Evolutionary conservation across 2,113 vertebrate species (phyloP).

Genomic region (Sitta europaea): DNA sequence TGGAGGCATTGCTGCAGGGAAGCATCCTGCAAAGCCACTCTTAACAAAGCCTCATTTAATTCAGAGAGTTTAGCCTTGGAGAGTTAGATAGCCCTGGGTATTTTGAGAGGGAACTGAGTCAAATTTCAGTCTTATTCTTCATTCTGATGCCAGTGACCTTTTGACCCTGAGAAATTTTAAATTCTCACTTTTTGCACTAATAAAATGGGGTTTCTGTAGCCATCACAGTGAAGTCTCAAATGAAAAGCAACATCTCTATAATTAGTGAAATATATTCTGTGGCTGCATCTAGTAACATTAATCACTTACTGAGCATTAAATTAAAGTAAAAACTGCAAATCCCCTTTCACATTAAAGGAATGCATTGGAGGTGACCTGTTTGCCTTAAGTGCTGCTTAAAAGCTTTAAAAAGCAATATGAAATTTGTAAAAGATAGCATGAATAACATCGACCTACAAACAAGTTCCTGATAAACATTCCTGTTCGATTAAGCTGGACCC

Average conservation of each 20-base stretch:
- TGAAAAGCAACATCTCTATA: neutral
- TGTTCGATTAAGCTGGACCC: neutral
- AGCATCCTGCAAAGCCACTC: neutral
- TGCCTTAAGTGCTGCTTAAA: neutral
- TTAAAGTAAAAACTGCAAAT: neutral
- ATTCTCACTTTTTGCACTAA: neutral
- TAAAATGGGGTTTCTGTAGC: neutral
- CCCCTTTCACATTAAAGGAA: neutral
- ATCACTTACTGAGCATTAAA: neutral
- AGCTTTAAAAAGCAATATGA: neutral
- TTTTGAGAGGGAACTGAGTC: neutral
- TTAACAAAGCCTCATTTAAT: neutral
- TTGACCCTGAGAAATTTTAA: neutral
- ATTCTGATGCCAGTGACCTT: neutral
- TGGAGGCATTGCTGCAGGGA: neutral
- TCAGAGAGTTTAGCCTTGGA: neutral
- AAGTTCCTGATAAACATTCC: neutral
- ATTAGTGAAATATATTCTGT: neutral
- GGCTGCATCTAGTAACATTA: neutral
- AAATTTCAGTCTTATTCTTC: neutral
- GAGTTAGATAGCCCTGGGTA: neutral
- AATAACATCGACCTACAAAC: neutral
- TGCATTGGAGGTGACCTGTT: neutral
- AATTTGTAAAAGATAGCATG: neutral
- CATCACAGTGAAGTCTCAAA: neutral